Evolutionary conservation across 2,113 vertebrate species (phyloP).

Genomic region (Lepisosteus osseus): DNA sequence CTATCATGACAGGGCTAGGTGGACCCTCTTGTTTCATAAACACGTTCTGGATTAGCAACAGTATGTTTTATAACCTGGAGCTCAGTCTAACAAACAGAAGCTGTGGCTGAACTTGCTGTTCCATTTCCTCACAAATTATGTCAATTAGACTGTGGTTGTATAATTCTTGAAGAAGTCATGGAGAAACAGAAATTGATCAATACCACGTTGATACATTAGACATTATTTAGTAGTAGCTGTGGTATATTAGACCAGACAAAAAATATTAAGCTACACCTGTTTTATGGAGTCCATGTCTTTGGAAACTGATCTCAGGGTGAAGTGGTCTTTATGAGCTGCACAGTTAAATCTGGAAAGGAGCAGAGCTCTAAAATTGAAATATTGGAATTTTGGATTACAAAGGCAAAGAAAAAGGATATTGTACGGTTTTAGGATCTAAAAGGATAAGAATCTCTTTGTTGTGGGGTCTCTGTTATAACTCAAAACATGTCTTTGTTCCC

Average conservation of each 20-base stretch:
- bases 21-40: too few relatives aligned
- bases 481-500: slow-evolving; percentile 80
- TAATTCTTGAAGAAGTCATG: background rate
- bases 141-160: slow-evolving; percentile 7
- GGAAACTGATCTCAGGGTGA: slow-evolving; percentile 29
- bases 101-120: background rate
- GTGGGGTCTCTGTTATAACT: slow-evolving; percentile 85
- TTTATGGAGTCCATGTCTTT: background rate
- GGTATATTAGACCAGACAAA: too few relatives aligned
- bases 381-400: slow-evolving; percentile 79
- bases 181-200: slow-evolving; percentile 9
- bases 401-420: slow-evolving; percentile 92
- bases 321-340: background rate
- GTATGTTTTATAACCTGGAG: too few relatives aligned
- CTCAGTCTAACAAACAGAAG: background rate
- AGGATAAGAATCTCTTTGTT: slow-evolving; percentile 78
- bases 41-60: too few relatives aligned
- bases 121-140: background rate
- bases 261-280: too few relatives aligned
- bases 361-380: slow-evolving; percentile 87
- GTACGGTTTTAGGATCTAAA: slow-evolving; percentile 63
- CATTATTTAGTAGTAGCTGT: too few relatives aligned
- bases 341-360: slow-evolving; percentile 53
- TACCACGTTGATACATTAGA: background rate
- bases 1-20: too few relatives aligned